Evolutionary conservation across 2,113 vertebrate genomes (phyloP), one percentile per base, ranked within the genome.

Genomic region (Pandion haliaetus): DNA sequence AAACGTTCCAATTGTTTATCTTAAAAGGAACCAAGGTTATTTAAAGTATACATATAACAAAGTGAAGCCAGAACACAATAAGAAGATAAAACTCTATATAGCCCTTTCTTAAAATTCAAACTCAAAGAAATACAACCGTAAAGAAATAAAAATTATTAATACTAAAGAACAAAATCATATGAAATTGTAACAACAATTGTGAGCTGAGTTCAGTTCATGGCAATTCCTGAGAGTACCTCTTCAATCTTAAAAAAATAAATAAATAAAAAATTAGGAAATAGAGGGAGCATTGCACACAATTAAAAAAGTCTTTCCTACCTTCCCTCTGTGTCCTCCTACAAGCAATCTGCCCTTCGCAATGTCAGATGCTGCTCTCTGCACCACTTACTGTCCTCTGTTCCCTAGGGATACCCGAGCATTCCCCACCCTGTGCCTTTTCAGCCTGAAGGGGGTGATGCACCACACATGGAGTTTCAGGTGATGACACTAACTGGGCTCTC

Each of bases 341-440:
- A 74, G 15, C 28, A 62, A 50, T 2, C 29, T 47, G 5, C 12
- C 26, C 29, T 82, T 79, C 32, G 1, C 9, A 67, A 8, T 2
- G 0, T 26, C 42, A 67, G 5, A 14, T 5, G 3, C 8, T 2
- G 1, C 6, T 15, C 14, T 14, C 50, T 9, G 1, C 14, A 65
- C 6, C 18, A 7, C 47, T 42, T 12, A 2, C 8, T 21, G 52
- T 31, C 20, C 17, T 5, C 54, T 61, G 2, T 19, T 73, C 70
- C 29, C 26, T 44, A 3, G 5, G 7, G 6, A 3, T 19, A 65
- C 6, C 38, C 34, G 4, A 79, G 6, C 20, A 2, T 5, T 10
- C 12, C 2, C 19, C 13, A 16, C 6, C 1, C 5, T 1, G 2
- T 1, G 2, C 16, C 63, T 66, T 66, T 34, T 45, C 61, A 93